Evolutionary conservation across 2,797 vertebrate genomes (phyloP).

Genomic region (Protonibea diacanthus): DNA sequence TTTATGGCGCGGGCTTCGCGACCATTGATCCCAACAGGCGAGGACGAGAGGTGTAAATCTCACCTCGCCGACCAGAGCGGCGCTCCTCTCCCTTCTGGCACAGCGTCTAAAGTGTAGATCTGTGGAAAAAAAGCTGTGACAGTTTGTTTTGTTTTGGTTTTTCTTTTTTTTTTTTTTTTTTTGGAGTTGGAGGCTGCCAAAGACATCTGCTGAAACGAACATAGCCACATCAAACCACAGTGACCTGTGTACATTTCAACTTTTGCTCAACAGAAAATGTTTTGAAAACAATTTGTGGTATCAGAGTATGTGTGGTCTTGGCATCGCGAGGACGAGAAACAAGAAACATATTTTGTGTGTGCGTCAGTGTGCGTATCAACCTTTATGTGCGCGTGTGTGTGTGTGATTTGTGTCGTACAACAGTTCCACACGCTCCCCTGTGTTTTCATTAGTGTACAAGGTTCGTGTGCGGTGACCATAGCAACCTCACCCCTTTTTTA

Average conservation of each 20-base stretch:
- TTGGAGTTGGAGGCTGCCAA: slow-evolving; percentile 27
- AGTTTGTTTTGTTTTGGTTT: no score
- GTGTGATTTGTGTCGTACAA: slow-evolving; percentile 32
- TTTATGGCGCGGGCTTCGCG: slow-evolving; percentile 22
- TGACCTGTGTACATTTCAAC: slow-evolving; percentile 43
- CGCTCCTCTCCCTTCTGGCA: slow-evolving; percentile 19
- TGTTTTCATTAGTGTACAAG: slow-evolving; percentile 71
- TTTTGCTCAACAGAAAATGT: slow-evolving; percentile 27
- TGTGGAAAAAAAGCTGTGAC: slow-evolving; percentile 55
- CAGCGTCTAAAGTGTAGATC: slow-evolving; percentile 43
- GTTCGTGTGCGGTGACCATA: slow-evolving; percentile 70
- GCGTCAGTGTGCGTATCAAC: neutral
- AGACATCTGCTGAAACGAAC: slow-evolving; percentile 42
- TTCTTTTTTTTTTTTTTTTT: neutral
- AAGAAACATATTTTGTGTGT: slow-evolving; percentile 6
- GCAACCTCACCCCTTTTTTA: slow-evolving; percentile 58
- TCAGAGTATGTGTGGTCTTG: slow-evolving; percentile 41
- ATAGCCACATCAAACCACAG: slow-evolving; percentile 28
- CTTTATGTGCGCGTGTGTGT: slow-evolving; percentile 9
- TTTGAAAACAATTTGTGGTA: slow-evolving; percentile 45
- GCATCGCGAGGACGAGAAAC: neutral
- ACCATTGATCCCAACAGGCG: slow-evolving; percentile 47
- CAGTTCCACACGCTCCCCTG: slow-evolving; percentile 56
- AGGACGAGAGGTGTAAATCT: slow-evolving; percentile 66
- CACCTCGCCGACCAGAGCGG: slow-evolving; percentile 50